Evolutionary conservation across 2,888 invertebrate species (phyloP), one percentile per base, ranked within the genome.

Genomic region (Dryomyza anilis): DNA sequence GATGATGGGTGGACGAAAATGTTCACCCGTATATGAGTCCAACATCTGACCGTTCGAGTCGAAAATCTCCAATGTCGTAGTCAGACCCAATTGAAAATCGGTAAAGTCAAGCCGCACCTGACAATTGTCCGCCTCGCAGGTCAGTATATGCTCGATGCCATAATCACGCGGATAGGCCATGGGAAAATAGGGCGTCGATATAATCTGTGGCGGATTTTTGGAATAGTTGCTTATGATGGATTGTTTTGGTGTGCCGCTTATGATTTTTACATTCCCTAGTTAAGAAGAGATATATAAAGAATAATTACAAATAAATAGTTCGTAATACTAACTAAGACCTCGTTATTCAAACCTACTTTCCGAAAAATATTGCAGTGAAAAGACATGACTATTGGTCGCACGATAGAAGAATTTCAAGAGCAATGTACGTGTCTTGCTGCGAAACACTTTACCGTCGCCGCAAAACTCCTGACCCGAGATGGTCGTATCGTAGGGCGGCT

Each of bases 141-240:
- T 86, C 16, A 91, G 85, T 27, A 88, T 83, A 73, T 89, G 88
- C 74, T 91, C 90, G 63, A 87, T 84, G 46, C 87, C 87, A 72
- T 89, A 85, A 76, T 91, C 91, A 43, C 87, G 84, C 0, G 89
- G 88, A 81, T 90, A 90, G 14, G 85, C 83, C 70, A 87, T 83
- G 0, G 91, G 90, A 71, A 91, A 91, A 75, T 88, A 90, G 1
- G 91, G 90, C 1, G 90, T 89, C 0, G 86, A 85, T 61, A 90
- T 82, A 46, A 85, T 81, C 59, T 88, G 88, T 12, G 85, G 84
- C 29, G 56, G 72, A 57, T 70, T 68, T 78, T 76, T 83, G 73
- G 75, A 85, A 83, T 74, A 84, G 63, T 71, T 81, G 52, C 75
- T 76, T 14, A 80, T 71, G 33, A 78, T 78, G 2, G 76, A 73